Base-by-base conservation (phyloP, 1,140 invertebrate species). In the Gonatopus flavifemur region DNA sequence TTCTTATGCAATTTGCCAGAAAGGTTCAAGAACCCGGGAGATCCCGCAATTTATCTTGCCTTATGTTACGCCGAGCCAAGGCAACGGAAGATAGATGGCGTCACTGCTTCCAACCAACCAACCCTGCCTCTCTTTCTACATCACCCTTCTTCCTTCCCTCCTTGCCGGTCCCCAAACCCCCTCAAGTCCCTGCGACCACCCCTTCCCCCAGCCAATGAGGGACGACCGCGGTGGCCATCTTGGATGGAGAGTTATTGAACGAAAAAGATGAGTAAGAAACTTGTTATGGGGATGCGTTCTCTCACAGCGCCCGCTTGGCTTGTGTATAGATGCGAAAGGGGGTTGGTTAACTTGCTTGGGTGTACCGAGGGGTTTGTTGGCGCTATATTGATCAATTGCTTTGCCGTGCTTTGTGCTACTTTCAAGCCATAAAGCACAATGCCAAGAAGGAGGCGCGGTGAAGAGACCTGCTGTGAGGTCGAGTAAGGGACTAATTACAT, bases 1-100 rank as follows among this genome's bases (percentile, higher is more conserved):
- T 78, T 78, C 76, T 79, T 79, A 79, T 79, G 76, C 76, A 79
- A 79, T 79, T 79, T 79, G 76, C 76, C 76, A 77, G 76, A 79
- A 79, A 79, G 75, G 76, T 79, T 79, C 75, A 79, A 79, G 76
- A 79, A 79, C 75, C 76, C 69, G 68, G 70, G 73, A 77, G 76
- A 79, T 77, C 74, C 76, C 75, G 74, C 74, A 77, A 78, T 78
- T 78, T 78, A 78, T 78, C 76, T 78, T 78, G 75, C 76, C 76
- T 78, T 78, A 78, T 78, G 75, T 78, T 78, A 78, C 76, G 71
- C 76, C 71, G 73, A 77, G 75, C 75, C 74, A 77, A 77, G 74
- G 76, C 75, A 75, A 75, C 75, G 76, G 63, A 78, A 78, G 76
- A 78, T 78, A 78, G 76, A 78, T 78, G 72, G 76, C 76, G 76